phyloP scores from a whole-genome alignment of 1,140 invertebrate species.

The Ceratosolen fusciceps region DNA sequence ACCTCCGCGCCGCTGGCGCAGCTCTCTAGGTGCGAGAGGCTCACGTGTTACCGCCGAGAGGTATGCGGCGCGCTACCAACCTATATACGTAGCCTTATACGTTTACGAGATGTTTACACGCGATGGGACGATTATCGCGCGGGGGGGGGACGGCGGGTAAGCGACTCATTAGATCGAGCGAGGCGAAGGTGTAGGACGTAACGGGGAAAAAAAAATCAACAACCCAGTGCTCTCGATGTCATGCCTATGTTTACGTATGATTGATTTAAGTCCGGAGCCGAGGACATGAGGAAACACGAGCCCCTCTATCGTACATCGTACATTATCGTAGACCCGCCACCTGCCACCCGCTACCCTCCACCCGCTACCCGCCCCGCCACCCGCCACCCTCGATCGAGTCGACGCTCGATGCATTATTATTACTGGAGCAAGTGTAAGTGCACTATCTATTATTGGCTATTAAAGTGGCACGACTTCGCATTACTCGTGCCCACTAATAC shows the following conservation, averaged over 20 bases:
- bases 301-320: no score
- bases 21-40: not conserved
- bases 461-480: not conserved
- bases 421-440: not conserved
- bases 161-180: no score
- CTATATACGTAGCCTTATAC: not conserved
- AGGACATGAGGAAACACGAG: no score
- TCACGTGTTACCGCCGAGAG: not conserved
- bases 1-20: no score
- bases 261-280: not conserved
- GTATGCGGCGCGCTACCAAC: not conserved
- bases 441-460: not conserved
- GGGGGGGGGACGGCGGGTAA: no score
- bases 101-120: conserved; percentile 24
- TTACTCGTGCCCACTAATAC: no score
- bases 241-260: not conserved
- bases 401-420: no score
- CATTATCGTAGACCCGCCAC: no score
- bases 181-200: not conserved
- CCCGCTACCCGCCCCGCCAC: no score
- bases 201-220: not conserved
- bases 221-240: no score
- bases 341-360: no score
- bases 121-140: conserved; percentile 2
- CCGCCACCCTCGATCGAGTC: no score